These are phyloP conservation scores for Neolamprologus hecqui DNA, from an alignment of 2,113 vertebrate genomes.

Conservation along the genomic window DNA sequence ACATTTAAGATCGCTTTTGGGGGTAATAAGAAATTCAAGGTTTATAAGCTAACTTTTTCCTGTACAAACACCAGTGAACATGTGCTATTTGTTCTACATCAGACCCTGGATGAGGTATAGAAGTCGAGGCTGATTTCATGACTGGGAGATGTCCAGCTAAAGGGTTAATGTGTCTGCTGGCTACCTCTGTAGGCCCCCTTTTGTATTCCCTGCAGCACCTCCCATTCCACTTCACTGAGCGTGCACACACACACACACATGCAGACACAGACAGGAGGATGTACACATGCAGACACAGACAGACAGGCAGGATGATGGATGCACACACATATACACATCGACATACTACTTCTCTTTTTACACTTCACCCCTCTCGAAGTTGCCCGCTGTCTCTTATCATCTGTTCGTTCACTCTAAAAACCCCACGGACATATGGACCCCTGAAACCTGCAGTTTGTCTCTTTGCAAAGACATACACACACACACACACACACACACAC, in stretches of 20 bases:
- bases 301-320: conserved; percentile 14
- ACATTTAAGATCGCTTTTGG: not conserved
- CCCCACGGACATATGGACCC: conserved; percentile 65
- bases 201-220: conserved; percentile 62
- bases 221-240: conserved; percentile 68
- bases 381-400: conserved; percentile 60
- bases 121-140: not conserved
- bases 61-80: not conserved
- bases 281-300: conserved; percentile 33
- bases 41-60: not conserved
- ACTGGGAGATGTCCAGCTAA: conserved; percentile 28
- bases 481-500: not conserved
- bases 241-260: conserved; percentile 19
- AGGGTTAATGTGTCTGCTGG: conserved; percentile 64
- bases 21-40: not conserved
- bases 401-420: conserved; percentile 59
- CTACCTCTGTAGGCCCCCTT: conserved; percentile 65
- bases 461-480: not conserved
- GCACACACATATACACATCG: not conserved
- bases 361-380: conserved; percentile 3
- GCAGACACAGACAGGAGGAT: conserved; percentile 27
- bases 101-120: not conserved
- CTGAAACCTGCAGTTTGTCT: conserved; percentile 40
- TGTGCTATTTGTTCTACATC: not conserved
- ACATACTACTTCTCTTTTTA: not conserved